Evolutionary conservation across 2,888 invertebrate species (phyloP), one percentile per base, ranked within the genome.

Genomic region (Drosophila antonietae): DNA sequence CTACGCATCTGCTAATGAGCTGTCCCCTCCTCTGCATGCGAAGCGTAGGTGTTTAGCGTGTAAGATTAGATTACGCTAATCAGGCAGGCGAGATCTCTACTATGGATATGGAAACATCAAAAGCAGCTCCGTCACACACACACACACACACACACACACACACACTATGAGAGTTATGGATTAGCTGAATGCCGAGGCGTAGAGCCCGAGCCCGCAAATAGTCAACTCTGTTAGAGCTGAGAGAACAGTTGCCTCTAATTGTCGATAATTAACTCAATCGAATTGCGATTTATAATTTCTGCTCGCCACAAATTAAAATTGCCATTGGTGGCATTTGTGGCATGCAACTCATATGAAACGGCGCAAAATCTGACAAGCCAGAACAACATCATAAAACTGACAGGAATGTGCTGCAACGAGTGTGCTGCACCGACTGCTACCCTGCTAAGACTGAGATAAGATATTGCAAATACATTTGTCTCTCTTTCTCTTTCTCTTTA

Each of bases 11-110:
- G 66, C 75, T 75, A 78, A 78, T 81, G 75, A 78, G 75, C 65
- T 68, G 60, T 31, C 33, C 57, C 61, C 56, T 62, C 61, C 56
- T 62, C 61, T 37, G 23, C 20, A 23, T 18, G 20, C 57, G 61
- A 44, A 66, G 68, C 66, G 85, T 85, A 85, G 85, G 85, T 85
- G 85, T 85, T 83, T 68, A 69, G 70, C 89, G 84, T 87, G 87
- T 81, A 80, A 81, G 87, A 83, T 85, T 87, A 85, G 89, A 85
- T 88, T 89, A 88, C 76, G 80, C 80, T 89, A 89, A 85, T 88
- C 84, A 89, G 87, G 51, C 49, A 60, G 65, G 15, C 67, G 37
- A 74, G 74, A 80, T 76, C 73, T 63, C 49, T 47, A 67, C 79
- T 55, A 41, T 35, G 51, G 41, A 37, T 44, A 31, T 46, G 18